Evolutionary conservation across 1,140 invertebrate species (phyloP), one percentile per base, ranked within the genome.

Genomic region (Aphidius gifuensis): DNA sequence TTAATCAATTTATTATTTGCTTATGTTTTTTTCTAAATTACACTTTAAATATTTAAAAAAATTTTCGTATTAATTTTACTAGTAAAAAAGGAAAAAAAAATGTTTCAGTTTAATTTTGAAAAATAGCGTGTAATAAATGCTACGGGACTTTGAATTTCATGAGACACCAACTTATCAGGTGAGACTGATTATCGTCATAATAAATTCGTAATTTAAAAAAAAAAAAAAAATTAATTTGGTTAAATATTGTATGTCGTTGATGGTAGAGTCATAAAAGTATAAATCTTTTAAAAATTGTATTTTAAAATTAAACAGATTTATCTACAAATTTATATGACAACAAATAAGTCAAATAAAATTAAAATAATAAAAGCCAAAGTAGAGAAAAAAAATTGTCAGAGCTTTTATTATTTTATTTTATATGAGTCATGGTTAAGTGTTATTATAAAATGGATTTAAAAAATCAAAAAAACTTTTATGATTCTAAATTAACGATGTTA

Each of bases 171-270:
- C 65, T 73, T 69, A 73, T 58, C 69, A 61, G 69, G 66, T 57
- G 75, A 76, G 74, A 76, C 74, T 76, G 74, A 75, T 73, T 71
- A 71, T 43, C 32, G 49, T 67, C 60, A 62, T 65, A 62, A 64
- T 46, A 32, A 32, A 32, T 32, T 32, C 23, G 23, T 32, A 32
- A 32, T 32, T 32, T 32, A 59, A 53, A 42, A 45, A 23, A 59
- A 53, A 42, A 45, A 23, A 57, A 58, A 55, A 55, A 55, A 58
- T 46, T 46, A 6, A 44, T 57, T 45, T 32, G 9, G n/a, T 23
- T 5, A 9, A 16, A 11, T 9, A n/a, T 4, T 6, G 23, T 32
- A 32, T 2, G 1, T 32, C 23, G 23, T 32, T 32, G 4, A 32
- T 32, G 4, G 4, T 16, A 32, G 4, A 32, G 23, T 32, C 23